A percentile compares a stretch with the other conserved stretches of the same genome.
Conservation (phyloP, 2,888 invertebrate genomes). For the Tetanocera ferruginea region DNA sequence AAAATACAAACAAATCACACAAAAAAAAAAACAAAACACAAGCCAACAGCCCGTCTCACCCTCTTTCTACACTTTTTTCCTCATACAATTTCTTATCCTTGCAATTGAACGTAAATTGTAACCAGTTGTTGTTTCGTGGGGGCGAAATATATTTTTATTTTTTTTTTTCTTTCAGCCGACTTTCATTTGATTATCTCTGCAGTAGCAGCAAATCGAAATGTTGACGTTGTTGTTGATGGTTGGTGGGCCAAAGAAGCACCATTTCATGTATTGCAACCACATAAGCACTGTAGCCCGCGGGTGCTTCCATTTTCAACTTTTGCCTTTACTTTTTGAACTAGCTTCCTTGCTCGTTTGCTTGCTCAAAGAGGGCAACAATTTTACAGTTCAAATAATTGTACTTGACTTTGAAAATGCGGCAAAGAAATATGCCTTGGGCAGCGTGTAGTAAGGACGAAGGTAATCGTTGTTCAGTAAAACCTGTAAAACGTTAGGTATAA, state of each 20-base stretch:
- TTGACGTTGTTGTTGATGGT: neutral
- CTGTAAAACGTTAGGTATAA: too few relatives aligned
- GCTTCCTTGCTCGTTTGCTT: neutral
- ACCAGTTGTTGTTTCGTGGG: neutral
- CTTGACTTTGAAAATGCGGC: slow-evolving; percentile 22
- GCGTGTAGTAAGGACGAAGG: too few relatives aligned
- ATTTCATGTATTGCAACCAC: slow-evolving; percentile 11
- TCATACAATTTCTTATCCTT: neutral
- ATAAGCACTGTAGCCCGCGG: slow-evolving; percentile 14
- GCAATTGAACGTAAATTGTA: neutral
- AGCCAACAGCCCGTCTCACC: neutral
- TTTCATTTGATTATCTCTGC: slow-evolving; percentile 31
- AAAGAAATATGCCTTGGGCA: neutral
- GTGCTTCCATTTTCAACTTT: slow-evolving; percentile 13
- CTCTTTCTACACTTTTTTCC: neutral
- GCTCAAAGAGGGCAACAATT: neutral
- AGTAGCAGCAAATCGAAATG: neutral
- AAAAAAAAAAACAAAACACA: neutral
- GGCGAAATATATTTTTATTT: neutral
- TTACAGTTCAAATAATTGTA: slow-evolving; percentile 15
- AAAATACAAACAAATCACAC: neutral
- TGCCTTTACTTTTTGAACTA: neutral
- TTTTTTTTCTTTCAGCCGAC: neutral
- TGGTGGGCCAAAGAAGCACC: neutral
- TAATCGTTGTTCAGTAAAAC: too few relatives aligned